Evolutionary conservation across 2,113 vertebrate species (phyloP), one percentile per base, ranked within the genome.

Genomic region (Odobenus rosmarus): DNA sequence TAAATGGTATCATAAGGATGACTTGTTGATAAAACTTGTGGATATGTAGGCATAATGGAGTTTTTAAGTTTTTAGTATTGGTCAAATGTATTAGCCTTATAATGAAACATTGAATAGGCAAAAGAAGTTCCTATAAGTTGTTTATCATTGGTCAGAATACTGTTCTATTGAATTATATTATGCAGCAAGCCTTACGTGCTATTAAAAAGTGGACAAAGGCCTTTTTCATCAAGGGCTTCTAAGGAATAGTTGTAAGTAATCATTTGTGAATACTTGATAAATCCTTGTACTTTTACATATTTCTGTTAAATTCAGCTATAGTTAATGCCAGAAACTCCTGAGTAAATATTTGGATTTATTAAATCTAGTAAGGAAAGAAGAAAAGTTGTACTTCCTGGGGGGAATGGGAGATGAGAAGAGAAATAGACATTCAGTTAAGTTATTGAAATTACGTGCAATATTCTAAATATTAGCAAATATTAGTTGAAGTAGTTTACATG

Each of bases 351-450:
- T 88, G 80, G 59, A 83, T 85, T 90, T 81, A 97, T 97, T 95
- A 96, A 90, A 82, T 93, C 31, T 97, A 86, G 42, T 67, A 36
- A 19, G 36, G 2, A 79, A 55, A 69, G 49, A 28, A 53, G 53
- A 55, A 55, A 55, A 55, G 53, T 55, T 16, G 31, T 33, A 67
- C 14, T 33, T 67, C 62, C 62, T 33, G 31, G 31, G 31, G 62
- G 15, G 62, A 67, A 3, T 67, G 62, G 62, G 67, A 92, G 15
- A 62, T 93, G 71, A 28, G 80, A 90, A 97, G 10, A 74, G 13
- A 59, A 97, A 61, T 33, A 67, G 62, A 64, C n/a, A 74, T 81
- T 94, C 46, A 91, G 8, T 93, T 97, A 97, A 97, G 81, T 98
- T 97, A 94, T 85, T 96, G 69, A 97, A 97, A 95, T 86, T 84